These are phyloP conservation scores for Stercorarius parasiticus DNA, from an alignment of 2,113 vertebrate genomes.

Conservation along the genomic window DNA sequence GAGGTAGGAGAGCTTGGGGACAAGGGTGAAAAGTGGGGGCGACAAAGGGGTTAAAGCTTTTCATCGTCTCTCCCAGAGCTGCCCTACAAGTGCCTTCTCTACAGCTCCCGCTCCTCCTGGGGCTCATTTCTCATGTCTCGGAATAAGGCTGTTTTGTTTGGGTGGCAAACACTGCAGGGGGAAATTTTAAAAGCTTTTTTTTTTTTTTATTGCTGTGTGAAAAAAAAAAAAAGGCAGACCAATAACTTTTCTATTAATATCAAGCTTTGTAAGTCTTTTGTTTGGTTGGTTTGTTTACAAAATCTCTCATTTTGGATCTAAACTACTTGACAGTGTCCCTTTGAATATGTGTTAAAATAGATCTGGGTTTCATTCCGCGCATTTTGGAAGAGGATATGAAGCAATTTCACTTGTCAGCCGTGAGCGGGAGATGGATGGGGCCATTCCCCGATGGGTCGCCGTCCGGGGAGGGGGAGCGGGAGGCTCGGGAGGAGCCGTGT, in stretches of 20 bases:
- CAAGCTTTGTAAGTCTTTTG: neutral
- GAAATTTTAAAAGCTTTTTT: neutral
- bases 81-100: rapidly evolving
- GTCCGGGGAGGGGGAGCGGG: neutral
- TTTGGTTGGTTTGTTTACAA: neutral
- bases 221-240: neutral
- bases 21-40: rapidly evolving
- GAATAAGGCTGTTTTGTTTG: neutral
- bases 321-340: neutral
- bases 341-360: neutral
- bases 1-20: neutral
- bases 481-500: neutral
- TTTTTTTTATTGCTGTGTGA: neutral
- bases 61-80: rapidly evolving
- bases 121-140: neutral
- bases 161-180: neutral
- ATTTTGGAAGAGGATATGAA: neutral
- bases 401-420: neutral
- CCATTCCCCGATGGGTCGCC: neutral
- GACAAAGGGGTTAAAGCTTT: neutral
- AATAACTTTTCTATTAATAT: slow-evolving; percentile 15
- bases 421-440: slow-evolving; percentile 19
- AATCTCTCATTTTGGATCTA: neutral
- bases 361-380: neutral
- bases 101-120: rapidly evolving